These are phyloP conservation scores for Carposina sasakii DNA, from an alignment of 1,140 invertebrate genomes.

Conservation along the genomic window DNA sequence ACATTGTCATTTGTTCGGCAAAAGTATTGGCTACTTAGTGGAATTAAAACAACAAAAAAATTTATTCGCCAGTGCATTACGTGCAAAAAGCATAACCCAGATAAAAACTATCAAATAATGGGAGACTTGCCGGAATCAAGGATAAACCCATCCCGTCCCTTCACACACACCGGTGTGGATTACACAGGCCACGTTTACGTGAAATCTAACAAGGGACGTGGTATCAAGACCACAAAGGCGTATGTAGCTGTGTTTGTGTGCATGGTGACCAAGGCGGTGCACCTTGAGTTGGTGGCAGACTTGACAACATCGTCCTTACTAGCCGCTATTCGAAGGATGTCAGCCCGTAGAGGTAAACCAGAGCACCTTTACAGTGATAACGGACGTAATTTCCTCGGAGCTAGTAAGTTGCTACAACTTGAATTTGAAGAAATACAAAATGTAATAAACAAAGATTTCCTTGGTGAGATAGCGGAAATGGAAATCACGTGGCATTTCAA, in stretches of 20 bases:
- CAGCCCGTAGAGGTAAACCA: background rate
- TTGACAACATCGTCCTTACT: slow-evolving; percentile 49
- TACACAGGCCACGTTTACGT: slow-evolving; percentile 35
- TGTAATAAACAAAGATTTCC: background rate
- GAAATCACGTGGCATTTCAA: slow-evolving; percentile 39
- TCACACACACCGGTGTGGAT: slow-evolving; percentile 34
- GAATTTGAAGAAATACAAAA: background rate
- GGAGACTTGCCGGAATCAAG: slow-evolving; percentile 30
- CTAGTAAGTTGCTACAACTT: background rate
- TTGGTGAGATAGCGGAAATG: slow-evolving; percentile 2
- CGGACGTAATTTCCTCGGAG: background rate
- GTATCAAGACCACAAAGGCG: slow-evolving; percentile 30
- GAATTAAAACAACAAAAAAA: slow-evolving; percentile 9
- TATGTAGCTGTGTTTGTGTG: slow-evolving; percentile 55
- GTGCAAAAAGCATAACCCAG: slow-evolving; percentile 18
- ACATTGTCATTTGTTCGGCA: slow-evolving; percentile 21
- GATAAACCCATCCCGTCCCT: slow-evolving; percentile 18
- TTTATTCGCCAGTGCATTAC: slow-evolving; percentile 15
- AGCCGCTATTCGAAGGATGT: slow-evolving; percentile 45
- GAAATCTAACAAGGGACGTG: slow-evolving; percentile 24
- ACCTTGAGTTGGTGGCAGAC: slow-evolving; percentile 51
- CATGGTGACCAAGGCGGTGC: slow-evolving; percentile 47
- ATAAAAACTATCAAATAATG: slow-evolving; percentile 26
- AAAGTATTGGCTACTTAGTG: slow-evolving; percentile 30
- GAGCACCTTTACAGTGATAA: background rate